Base-by-base conservation (phyloP, 2,797 vertebrate genomes). In the Mastacembelus armatus region DNA sequence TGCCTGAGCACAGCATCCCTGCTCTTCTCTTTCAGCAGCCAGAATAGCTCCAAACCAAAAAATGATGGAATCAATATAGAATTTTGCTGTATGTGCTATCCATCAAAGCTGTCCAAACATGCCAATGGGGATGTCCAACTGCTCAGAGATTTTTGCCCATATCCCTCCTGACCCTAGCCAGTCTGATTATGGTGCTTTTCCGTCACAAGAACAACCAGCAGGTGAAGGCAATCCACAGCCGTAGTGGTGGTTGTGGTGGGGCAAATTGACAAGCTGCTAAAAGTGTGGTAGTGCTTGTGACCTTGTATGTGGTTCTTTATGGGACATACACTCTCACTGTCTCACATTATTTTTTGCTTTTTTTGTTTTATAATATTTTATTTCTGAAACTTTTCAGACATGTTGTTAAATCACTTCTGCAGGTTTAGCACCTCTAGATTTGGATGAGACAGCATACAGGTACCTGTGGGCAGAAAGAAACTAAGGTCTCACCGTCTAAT, bases 141-240 rank as follows among this genome's bases (percentile, higher is more conserved):
- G 22, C 86, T 66, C 36, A 81, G 93, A 47, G 94, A 94, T 2
- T 91, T 90, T 90, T 93, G 38, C 94, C 94, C 16, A 93, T 94
- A 88, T 29, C 56, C 2, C 84, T 94, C 36, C 94, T 94, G 93
- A 70, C 91, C 11, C n/a, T 82, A 0, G 76, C 90, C 50, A 94
- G 93, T 64, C 19, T 93, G 24, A 74, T 91, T 43, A 88, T 94
- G 66, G 88, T 95, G 10, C 61, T 90, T 24, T 92, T 94, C 52
- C 91, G 95, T 30, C 90, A 91, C 68, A 91, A 85, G 56, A 92
- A 93, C 84, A 90, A 85, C 50, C 74, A 22, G 40, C 92, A 92
- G 71, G 85, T 91, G 40, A 91, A 81, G 65, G 77, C 76, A 10
- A 78, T 90, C 11, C 87, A 89, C 15, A 77, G 90, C 29, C 44